These are phyloP conservation scores for Elysia crispata DNA, from an alignment of 2,888 invertebrate genomes.

Conservation along the genomic window DNA sequence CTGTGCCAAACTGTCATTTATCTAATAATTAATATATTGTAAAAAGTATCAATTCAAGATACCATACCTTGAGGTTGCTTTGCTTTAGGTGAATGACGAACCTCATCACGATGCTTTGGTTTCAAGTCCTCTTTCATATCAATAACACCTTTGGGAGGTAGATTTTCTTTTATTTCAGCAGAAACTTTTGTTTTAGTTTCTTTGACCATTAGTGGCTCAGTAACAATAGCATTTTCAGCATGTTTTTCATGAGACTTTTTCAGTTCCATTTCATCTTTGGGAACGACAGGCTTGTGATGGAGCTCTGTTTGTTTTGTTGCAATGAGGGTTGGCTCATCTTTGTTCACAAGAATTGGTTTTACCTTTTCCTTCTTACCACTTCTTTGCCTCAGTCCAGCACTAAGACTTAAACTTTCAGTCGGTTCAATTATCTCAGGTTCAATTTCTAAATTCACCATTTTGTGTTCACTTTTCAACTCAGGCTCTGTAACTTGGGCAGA, in stretches of 20 bases:
- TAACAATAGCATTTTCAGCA: constrained; percentile 27
- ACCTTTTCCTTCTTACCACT: constrained; percentile 76
- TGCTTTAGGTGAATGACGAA: constrained; percentile 40
- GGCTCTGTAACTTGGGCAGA: constrained; percentile 61
- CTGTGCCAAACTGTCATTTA: too few relatives aligned
- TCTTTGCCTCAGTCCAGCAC: constrained; percentile 31
- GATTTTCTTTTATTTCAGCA: constrained; percentile 37
- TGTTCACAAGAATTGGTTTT: constrained; percentile 87
- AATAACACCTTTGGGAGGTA: constrained; percentile 39
- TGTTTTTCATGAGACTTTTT: constrained; percentile 63
- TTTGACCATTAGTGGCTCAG: constrained; percentile 1
- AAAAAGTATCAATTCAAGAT: too few relatives aligned
- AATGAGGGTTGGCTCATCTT: constrained; percentile 74
- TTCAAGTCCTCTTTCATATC: constrained; percentile 5
- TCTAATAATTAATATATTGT: too few relatives aligned
- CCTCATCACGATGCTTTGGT: constrained; percentile 23
- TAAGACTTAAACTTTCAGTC: constrained; percentile 42
- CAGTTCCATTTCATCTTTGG: constrained; percentile 87
- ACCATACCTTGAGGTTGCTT: constrained; percentile 44
- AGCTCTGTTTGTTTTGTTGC: constrained; percentile 56
- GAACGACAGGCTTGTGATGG: constrained; percentile 74
- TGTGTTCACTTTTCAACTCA: constrained; percentile 57
- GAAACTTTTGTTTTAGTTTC: constrained; percentile 29
- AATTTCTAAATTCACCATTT: constrained; percentile 84
- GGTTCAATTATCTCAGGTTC: constrained; percentile 82